phyloP scores from a whole-genome alignment of 1,140 invertebrate genomes.

The Hirudo medicinalis region DNA sequence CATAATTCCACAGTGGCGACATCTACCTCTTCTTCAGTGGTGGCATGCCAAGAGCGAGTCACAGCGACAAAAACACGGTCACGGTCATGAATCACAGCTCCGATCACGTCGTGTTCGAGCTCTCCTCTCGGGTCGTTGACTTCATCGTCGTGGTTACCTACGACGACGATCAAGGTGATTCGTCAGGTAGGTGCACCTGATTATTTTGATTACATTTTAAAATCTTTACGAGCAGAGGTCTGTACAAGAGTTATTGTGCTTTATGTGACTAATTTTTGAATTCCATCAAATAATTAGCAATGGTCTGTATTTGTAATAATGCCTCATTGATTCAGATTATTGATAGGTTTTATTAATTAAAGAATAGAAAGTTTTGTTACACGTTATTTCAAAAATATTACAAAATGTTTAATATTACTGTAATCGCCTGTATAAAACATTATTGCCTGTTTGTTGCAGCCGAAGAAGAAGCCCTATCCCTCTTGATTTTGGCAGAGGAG shows the following conservation, averaged over 20 bases:
- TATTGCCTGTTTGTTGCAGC: no score
- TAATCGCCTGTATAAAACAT: no score
- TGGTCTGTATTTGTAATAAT: no score
- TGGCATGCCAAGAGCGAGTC: slow-evolving; percentile 81
- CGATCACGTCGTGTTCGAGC: slow-evolving; percentile 79
- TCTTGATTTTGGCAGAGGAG: slow-evolving; percentile 79
- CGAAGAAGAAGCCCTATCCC: slow-evolving; percentile 35
- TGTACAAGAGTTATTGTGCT: no score
- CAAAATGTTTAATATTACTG: not conserved
- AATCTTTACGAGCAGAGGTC: no score
- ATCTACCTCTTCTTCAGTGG: slow-evolving; percentile 58
- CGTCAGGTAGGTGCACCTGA: not conserved
- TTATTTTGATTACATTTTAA: no score
- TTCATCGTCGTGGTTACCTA: slow-evolving; percentile 38
- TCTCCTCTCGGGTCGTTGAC: slow-evolving; percentile 72
- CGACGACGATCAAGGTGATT: not conserved
- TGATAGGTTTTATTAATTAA: no score
- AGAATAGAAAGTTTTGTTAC: no score
- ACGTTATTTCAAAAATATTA: no score
- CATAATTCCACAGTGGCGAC: slow-evolving; percentile 29
- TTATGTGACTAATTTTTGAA: no score
- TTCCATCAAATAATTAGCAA: no score
- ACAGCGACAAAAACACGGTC: slow-evolving; percentile 74
- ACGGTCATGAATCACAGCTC: slow-evolving; percentile 35
- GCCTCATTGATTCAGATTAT: no score